Evolutionary conservation across 2,888 invertebrate genomes (phyloP).

Genomic region (Lamproptera curius): DNA sequence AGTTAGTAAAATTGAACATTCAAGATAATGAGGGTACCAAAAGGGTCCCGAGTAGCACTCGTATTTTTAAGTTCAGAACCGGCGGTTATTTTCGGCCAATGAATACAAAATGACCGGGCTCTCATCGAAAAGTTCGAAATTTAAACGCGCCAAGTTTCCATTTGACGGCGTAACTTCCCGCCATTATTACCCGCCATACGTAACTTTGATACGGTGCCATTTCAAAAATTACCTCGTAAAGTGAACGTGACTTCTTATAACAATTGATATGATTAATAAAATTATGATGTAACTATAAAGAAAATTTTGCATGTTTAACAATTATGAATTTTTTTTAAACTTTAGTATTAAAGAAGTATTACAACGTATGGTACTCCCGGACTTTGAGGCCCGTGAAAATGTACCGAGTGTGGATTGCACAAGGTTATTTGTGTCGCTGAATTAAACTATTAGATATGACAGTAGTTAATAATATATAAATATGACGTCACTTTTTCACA

Average conservation of each 20-base stretch:
- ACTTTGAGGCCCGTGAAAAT: too few relatives aligned
- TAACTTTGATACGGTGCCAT: neutral
- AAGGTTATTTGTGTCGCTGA: too few relatives aligned
- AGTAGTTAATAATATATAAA: too few relatives aligned
- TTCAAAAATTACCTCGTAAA: neutral
- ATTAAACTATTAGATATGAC: too few relatives aligned
- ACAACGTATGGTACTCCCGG: neutral
- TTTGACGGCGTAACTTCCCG: slow-evolving; percentile 15
- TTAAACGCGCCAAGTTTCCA: slow-evolving; percentile 16
- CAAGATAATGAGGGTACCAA: slow-evolving; percentile 19
- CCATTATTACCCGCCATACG: slow-evolving; percentile 8
- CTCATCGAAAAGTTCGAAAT: slow-evolving; percentile 11
- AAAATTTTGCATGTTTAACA: too few relatives aligned
- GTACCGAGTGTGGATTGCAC: too few relatives aligned
- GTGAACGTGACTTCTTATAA: neutral
- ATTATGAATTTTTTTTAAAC: neutral
- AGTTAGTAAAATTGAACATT: slow-evolving; percentile 19
- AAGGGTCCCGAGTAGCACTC: slow-evolving; percentile 15
- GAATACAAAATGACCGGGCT: slow-evolving; percentile 20
- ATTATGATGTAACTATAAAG: too few relatives aligned
- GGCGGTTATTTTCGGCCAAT: slow-evolving; percentile 16
- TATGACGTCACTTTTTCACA: too few relatives aligned
- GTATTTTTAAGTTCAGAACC: slow-evolving; percentile 19
- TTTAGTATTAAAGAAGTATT: neutral
- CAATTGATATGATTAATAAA: neutral